These are phyloP conservation scores for Leptocoma aspasia DNA, from an alignment of 2,113 vertebrate genomes.

Conservation along the genomic window DNA sequence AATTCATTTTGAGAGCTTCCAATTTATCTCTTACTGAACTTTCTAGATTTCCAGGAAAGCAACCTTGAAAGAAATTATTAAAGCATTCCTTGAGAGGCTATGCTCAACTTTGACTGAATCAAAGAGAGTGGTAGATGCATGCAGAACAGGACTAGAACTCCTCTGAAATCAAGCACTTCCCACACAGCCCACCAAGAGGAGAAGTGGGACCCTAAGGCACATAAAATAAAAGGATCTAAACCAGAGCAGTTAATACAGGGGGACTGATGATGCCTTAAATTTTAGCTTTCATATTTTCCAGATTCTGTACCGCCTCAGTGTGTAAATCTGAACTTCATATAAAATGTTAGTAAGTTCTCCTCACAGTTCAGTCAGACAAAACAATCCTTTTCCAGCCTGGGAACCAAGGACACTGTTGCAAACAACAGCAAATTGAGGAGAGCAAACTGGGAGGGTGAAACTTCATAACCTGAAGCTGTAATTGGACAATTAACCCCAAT, in stretches of 20 bases:
- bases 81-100: background rate
- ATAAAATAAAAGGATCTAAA: background rate
- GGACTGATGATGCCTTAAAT: background rate
- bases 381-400: background rate
- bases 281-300: background rate
- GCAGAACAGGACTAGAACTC: background rate
- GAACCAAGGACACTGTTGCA: background rate
- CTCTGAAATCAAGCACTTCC: background rate
- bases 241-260: too few relatives aligned
- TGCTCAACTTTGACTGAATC: background rate
- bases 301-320: background rate
- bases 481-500: background rate
- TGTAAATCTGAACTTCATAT: background rate
- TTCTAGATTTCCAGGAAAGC: background rate
- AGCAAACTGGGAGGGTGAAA: background rate
- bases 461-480: background rate
- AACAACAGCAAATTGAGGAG: fast-evolving
- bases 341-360: background rate
- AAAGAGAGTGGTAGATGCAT: background rate
- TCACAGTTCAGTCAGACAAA: background rate
- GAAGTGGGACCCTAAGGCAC: background rate
- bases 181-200: background rate
- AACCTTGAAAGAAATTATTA: background rate
- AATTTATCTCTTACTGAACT: background rate
- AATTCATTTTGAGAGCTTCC: background rate